phyloP scores from a whole-genome alignment of 2,113 vertebrate species.

The Alligator mississippiensis region DNA sequence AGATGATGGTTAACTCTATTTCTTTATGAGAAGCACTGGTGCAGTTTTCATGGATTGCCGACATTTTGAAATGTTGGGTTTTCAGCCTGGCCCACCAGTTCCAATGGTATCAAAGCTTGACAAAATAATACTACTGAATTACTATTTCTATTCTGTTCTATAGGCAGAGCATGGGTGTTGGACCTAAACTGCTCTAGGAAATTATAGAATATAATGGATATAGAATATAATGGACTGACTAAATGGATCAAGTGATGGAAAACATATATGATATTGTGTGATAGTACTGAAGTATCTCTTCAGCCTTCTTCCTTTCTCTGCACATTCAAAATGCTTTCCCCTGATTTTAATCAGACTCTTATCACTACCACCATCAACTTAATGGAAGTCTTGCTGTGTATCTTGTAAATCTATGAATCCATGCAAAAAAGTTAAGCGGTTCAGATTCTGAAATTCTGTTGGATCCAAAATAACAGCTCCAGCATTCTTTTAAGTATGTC shows the following conservation, averaged over 20 bases:
- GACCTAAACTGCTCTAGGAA: neutral
- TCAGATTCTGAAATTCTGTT: neutral
- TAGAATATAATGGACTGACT: neutral
- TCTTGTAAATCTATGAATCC: neutral
- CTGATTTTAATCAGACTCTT: neutral
- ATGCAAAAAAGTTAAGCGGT: neutral
- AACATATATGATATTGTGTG: fast-evolving
- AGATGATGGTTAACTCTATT: neutral
- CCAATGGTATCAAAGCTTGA: too few relatives aligned
- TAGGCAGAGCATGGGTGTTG: neutral
- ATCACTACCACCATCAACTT: neutral
- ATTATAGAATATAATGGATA: neutral
- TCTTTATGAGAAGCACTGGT: neutral
- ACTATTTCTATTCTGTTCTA: neutral
- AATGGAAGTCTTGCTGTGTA: neutral
- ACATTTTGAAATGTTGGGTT: neutral
- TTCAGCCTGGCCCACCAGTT: neutral
- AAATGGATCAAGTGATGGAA: neutral
- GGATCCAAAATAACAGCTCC: neutral
- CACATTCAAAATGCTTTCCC: neutral
- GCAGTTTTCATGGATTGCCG: neutral
- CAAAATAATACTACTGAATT: neutral
- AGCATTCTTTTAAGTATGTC: neutral
- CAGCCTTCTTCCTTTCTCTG: neutral
- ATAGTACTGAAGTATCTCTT: neutral